Evolutionary conservation across 2,888 invertebrate genomes (phyloP).

Genomic region (Silvanus unidentatus): DNA sequence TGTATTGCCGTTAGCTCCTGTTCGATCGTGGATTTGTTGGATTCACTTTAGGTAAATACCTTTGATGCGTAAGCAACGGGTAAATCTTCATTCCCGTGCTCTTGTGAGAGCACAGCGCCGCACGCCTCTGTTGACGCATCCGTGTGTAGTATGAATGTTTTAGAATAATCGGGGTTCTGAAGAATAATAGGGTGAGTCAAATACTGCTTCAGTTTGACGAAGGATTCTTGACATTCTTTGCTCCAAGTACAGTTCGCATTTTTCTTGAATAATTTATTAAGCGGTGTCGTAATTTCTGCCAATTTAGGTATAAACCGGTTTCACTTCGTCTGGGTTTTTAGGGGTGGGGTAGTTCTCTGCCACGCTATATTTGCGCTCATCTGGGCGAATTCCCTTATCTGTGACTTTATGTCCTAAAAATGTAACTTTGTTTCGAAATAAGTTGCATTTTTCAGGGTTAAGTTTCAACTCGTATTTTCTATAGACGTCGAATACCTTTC

Average conservation of each 20-base stretch:
- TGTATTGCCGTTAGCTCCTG: slow-evolving; percentile 11
- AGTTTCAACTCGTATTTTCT: slow-evolving; percentile 7
- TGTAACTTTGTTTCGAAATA: slow-evolving; percentile 17
- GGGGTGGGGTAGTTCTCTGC: slow-evolving; percentile 8
- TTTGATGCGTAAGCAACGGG: slow-evolving; percentile 15
- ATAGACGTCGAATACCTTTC: slow-evolving; percentile 9
- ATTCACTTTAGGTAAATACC: slow-evolving; percentile 14
- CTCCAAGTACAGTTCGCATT: slow-evolving; percentile 8
- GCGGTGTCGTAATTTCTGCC: slow-evolving; percentile 9
- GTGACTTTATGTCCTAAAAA: slow-evolving; percentile 13
- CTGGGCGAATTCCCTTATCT: slow-evolving; percentile 6
- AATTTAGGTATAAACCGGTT: slow-evolving; percentile 11
- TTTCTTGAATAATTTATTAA: slow-evolving; percentile 10
- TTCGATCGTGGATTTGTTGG: slow-evolving; percentile 5
- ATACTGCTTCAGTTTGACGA: slow-evolving; percentile 8
- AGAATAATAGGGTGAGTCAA: slow-evolving; percentile 11
- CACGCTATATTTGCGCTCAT: slow-evolving; percentile 2
- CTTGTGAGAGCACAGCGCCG: too few species aligned
- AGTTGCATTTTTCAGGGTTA: slow-evolving; percentile 20
- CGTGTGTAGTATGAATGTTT: slow-evolving; percentile 13
- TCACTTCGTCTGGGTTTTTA: slow-evolving; percentile 8
- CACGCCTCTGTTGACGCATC: slow-evolving; percentile 14
- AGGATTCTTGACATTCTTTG: slow-evolving; percentile 11
- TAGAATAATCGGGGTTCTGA: slow-evolving; percentile 14
- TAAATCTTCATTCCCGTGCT: too few species aligned